Base-by-base conservation (phyloP, 2,113 vertebrate species). In the Osmerus eperlanus region DNA sequence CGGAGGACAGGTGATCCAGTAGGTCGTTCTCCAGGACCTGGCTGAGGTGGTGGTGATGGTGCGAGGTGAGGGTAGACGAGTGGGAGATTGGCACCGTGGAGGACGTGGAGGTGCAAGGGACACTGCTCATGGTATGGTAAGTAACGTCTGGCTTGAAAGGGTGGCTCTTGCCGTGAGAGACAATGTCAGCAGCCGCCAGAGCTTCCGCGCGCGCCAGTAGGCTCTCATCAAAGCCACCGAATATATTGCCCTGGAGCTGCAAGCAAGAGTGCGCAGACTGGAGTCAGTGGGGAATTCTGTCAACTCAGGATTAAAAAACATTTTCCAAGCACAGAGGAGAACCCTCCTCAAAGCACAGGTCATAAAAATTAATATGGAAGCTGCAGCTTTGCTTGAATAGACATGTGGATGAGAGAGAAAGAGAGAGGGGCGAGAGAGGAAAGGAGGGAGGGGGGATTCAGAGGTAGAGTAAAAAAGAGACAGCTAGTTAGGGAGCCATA, bases 201-300 rank as follows among this genome's bases (percentile, higher is more conserved):
- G 95, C 96, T 91, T 97, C 96, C 71, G 96, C 95, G 89, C 96
- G 96, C 86, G 95, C 96, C 94, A 98, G 94, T 91, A 97, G 94
- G 89, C 92, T 97, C 92, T 98, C 97, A 93, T 99, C 97, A 89
- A 98, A 97, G 93, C 96, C 94, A 84, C 94, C 95, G 84, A 99
- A 98, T 94, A 99, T 95, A 96, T 96, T 97, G 93, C 94, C 95
- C 95, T 97, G 97, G 86, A 99, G 95, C 96, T 97, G 95, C 90
- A 91, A 91, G 94, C 90, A 74, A 94, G 92, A 95, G 93, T 81
- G 91, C 90, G 91, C 93, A 93, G 89, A 91, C 83, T 84, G 91
- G 86, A 88, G 94, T 96, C 94, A 97, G 93, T 87, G 86, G 95
- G 89, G 89, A 88, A 89, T 95, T 95, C 90, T 96, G 93, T 88